These are phyloP conservation scores for Actinopyga echinites DNA, from an alignment of 53 echinoderm and acorn worm species.

Conservation along the genomic window DNA sequence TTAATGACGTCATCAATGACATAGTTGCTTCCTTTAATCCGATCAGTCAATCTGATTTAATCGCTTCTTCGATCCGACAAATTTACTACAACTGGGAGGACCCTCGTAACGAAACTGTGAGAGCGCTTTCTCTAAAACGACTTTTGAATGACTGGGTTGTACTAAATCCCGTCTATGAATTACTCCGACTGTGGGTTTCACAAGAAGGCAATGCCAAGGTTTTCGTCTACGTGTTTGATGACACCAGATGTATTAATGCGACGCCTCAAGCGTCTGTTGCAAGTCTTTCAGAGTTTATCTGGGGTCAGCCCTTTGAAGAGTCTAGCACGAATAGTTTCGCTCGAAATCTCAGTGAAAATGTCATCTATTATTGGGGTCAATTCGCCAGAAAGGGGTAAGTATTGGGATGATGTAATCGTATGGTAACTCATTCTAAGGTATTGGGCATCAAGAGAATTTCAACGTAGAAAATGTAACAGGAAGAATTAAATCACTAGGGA, in stretches of 20 bases:
- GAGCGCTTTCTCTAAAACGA: neutral
- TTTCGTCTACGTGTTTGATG: neutral
- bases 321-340: too few relatives aligned
- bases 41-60: neutral
- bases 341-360: neutral
- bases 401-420: too few relatives aligned
- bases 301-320: too few relatives aligned
- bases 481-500: too few relatives aligned
- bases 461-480: too few relatives aligned
- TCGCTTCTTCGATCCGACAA: constrained; percentile 2
- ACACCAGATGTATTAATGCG: too few relatives aligned
- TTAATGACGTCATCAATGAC: neutral
- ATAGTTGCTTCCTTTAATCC: neutral
- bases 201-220: neutral
- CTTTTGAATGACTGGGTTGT: neutral
- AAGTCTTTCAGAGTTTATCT: too few relatives aligned
- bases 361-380: neutral
- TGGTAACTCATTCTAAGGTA: too few relatives aligned
- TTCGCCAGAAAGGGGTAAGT: neutral
- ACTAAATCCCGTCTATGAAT: neutral
- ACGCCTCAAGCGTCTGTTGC: too few relatives aligned
- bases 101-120: neutral
- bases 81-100: constrained; percentile 12
- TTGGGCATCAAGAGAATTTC: too few relatives aligned
- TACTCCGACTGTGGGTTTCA: neutral